Base-by-base conservation (phyloP, 2,888 invertebrate genomes). In the Linnaemya tessellans region DNA sequence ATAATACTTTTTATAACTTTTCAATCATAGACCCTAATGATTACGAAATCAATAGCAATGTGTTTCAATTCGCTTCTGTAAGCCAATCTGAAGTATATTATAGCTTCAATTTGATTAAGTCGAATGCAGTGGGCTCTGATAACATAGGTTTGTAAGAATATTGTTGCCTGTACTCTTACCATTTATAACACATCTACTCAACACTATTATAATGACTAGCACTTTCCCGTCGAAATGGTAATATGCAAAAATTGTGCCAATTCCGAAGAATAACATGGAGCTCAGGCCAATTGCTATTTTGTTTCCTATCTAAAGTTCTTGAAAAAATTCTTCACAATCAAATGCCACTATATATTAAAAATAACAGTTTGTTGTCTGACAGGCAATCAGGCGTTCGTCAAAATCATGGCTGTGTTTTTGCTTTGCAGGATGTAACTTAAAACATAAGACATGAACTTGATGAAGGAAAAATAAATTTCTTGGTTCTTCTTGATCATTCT, bases 251-350 rank as follows among this genome's bases (percentile, higher is more conserved):
- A 51, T 51, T 20, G 20, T 51, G 20, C 51, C 51, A 20, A 20
- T 51, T 10, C 56, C 25, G 4, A 56, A 70, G 38, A 38, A 56
- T 13, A 13, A 56, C 15, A 1, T 25, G 4, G 25, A 25, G 25
- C 25, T 56, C 56, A 25, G 56, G 25, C 56, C 56, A 56, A 56
- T 56, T 56, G 22, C 25, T 7, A 56, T 56, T 56, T 5, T 56
- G 56, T 15, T 56, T 22, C 10, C 1, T 54, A 54, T 54, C 54
- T 22, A 54, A 54, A 3, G 22, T 22, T 54, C 11, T 9, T 20
- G 54, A 54, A 54, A 54, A 54, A 54, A 54, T 20, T 54, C 22
- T 54, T 54, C 3, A 54, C 11, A 54, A 54, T 22, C 1, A 20
- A 22, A 54, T 20, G 22, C 4, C 11, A 8, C 49, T n/a, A 49